Percentiles rank a stretch among this genome's conserved stretches.
Conservation (phyloP, 2,113 vertebrate species). For the Amphiprion ocellaris region DNA sequence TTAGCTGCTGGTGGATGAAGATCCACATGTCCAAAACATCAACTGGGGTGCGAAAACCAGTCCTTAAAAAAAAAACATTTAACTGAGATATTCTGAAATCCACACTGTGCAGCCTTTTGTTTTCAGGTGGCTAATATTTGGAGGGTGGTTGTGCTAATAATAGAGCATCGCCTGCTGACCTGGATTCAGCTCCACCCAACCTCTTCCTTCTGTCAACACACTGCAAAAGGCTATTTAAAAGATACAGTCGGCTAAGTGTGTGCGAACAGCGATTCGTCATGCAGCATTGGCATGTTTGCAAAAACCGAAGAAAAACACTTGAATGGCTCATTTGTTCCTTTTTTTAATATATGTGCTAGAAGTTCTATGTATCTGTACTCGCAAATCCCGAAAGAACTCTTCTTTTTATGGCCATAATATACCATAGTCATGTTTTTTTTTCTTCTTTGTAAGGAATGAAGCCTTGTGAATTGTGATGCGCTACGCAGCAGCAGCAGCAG, state of each 20-base stretch:
- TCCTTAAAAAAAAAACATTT: too few relatives aligned
- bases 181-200: constrained; percentile 47
- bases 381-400: background rate
- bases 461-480: constrained; percentile 27
- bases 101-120: constrained; percentile 13
- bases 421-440: background rate
- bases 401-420: background rate
- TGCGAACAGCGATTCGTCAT: background rate
- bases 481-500: background rate
- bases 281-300: background rate
- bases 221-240: constrained; percentile 4
- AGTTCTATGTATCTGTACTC: background rate
- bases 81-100: too few relatives aligned
- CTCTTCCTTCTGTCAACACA: constrained; percentile 49
- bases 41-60: background rate
- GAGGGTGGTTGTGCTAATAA: constrained; percentile 24
- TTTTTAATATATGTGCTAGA: background rate
- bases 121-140: constrained; percentile 8
- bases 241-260: constrained; percentile 2
- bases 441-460: background rate
- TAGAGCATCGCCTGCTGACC: constrained; percentile 38
- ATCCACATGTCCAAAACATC: background rate
- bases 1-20: constrained; percentile 22
- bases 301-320: background rate
- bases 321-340: too few relatives aligned